These are phyloP conservation scores for Whitmania pigra DNA, from an alignment of 1,140 invertebrate species.

Conservation along the genomic window DNA sequence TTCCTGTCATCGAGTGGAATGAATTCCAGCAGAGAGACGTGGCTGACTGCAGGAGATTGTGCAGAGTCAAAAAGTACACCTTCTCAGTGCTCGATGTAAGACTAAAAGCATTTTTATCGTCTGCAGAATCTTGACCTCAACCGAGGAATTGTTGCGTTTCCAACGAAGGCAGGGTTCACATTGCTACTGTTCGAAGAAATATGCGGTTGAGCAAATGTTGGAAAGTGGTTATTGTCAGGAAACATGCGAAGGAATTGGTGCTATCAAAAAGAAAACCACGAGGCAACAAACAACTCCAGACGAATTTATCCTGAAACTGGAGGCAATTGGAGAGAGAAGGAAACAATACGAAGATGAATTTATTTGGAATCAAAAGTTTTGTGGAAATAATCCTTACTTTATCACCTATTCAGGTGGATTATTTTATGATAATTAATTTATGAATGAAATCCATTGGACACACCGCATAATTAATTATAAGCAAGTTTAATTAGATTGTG, in stretches of 20 bases:
- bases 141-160: not conserved
- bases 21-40: not conserved
- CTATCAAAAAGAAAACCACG: not conserved
- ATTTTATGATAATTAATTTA: no score
- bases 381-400: no score
- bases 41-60: constrained; percentile 1
- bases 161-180: not conserved
- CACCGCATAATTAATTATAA: no score
- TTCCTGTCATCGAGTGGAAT: not conserved
- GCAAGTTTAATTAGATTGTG: no score
- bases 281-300: not conserved
- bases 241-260: not conserved
- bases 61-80: constrained; percentile 1
- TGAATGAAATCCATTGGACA: no score
- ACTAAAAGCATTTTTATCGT: not conserved
- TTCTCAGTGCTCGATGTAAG: constrained; percentile 4
- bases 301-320: not conserved
- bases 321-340: not conserved
- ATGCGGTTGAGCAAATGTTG: not conserved
- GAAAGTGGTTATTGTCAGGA: not conserved
- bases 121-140: not conserved
- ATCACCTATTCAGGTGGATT: no score
- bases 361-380: no score
- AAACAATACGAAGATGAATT: not conserved
- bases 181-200: constrained; percentile 9